Percentiles rank a stretch among this genome's conserved stretches.
Evolutionary conservation across 1,140 invertebrate species (phyloP).

Genomic region (Drosophila ambigua): DNA sequence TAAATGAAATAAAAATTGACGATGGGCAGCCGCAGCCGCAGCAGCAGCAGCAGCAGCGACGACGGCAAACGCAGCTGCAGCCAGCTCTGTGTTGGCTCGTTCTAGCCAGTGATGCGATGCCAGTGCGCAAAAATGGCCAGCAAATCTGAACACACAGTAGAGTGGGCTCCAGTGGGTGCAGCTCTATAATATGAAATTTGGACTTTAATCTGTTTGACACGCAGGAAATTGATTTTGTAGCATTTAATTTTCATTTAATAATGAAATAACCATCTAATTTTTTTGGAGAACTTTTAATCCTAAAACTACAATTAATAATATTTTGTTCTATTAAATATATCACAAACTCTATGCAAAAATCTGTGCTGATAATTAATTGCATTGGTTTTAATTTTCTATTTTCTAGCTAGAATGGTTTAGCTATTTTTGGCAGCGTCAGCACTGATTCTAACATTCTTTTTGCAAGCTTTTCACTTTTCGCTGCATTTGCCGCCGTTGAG

Average conservation of each 20-base stretch:
- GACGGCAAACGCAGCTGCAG: constrained; percentile 51
- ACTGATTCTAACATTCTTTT: constrained; percentile 63
- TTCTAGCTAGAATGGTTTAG: constrained; percentile 17
- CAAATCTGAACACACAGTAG: too few relatives aligned
- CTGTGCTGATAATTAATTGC: too few relatives aligned
- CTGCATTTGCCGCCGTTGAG: constrained; percentile 41
- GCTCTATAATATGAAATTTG: too few relatives aligned
- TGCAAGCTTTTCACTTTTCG: constrained; percentile 74
- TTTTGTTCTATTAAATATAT: too few relatives aligned
- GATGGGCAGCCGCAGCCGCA: constrained; percentile 48
- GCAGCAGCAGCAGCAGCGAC: constrained; percentile 30
- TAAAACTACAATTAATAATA: too few relatives aligned
- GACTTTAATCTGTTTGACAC: too few relatives aligned
- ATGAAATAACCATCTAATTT: too few relatives aligned
- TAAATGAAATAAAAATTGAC: constrained; percentile 52
- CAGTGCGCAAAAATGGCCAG: background rate
- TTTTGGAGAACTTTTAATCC: too few relatives aligned
- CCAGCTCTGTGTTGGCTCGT: constrained; percentile 27
- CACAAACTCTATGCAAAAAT: too few relatives aligned
- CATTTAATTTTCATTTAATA: too few relatives aligned
- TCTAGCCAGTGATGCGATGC: constrained; percentile 48
- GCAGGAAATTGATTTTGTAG: too few relatives aligned
- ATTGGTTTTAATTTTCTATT: background rate
- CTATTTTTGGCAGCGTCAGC: constrained; percentile 25
- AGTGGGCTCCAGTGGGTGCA: too few relatives aligned